phyloP scores from a whole-genome alignment of 2,113 vertebrate genomes.

The Microtus oregoni region DNA sequence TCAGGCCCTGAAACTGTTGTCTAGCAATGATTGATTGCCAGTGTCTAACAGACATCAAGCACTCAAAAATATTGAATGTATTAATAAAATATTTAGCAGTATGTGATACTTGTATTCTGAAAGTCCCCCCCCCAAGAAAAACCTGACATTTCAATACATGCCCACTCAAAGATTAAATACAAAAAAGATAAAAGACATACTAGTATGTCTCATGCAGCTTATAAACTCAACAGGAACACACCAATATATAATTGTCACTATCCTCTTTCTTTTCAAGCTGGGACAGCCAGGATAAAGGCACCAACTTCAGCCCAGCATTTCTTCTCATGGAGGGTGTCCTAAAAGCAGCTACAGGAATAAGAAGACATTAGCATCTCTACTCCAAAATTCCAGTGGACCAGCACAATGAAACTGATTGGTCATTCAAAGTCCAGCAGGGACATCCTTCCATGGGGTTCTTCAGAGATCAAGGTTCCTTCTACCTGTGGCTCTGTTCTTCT shows the following conservation, averaged over 20 bases:
- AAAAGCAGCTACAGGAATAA: not conserved
- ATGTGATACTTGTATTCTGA: constrained; percentile 22
- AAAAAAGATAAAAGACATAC: not conserved
- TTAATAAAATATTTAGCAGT: constrained; percentile 38
- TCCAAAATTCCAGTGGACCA: not conserved
- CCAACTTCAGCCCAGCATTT: not conserved
- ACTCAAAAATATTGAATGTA: not conserved
- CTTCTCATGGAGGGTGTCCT: not conserved
- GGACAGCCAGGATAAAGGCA: not conserved
- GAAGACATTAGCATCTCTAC: not conserved
- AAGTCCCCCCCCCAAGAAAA: not conserved
- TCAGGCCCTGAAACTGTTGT: not conserved
- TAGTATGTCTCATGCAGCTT: not conserved
- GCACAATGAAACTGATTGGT: not conserved
- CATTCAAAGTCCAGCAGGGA: not conserved
- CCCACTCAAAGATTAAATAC: constrained; percentile 8
- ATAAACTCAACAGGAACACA: not conserved
- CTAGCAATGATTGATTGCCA: not conserved
- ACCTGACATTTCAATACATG: constrained; percentile 37
- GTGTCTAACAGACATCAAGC: not conserved
- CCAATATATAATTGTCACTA: not conserved
- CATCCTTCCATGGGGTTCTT: not conserved
- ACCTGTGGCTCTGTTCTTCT: not conserved
- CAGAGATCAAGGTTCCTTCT: not conserved
- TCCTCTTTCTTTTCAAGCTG: constrained; percentile 36